A percentile compares a stretch with the other conserved stretches of the same genome.
These are phyloP conservation scores for Eueremaeus valkanovi DNA, from an alignment of 2,888 invertebrate species.

Conservation along the genomic window DNA sequence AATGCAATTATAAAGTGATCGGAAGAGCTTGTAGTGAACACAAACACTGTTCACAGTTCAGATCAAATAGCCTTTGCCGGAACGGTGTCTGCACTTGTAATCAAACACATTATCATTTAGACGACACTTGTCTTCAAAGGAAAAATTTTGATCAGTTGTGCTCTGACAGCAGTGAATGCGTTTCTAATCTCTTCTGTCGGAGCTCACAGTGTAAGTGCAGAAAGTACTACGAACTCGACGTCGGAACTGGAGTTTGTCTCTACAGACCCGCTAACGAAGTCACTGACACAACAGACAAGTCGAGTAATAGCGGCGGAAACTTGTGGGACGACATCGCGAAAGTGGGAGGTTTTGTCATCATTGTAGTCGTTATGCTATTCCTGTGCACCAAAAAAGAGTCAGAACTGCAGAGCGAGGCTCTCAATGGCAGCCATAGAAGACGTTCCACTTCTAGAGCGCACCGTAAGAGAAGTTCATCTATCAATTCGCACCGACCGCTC, in stretches of 20 bases:
- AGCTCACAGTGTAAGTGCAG: constrained; percentile 10
- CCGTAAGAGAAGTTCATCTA: not conserved
- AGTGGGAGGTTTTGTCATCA: constrained; percentile 10
- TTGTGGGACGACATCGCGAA: constrained; percentile 10
- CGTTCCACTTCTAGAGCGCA: not conserved
- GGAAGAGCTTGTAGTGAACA: not conserved
- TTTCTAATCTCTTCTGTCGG: constrained; percentile 4
- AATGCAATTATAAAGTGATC: constrained; percentile 25
- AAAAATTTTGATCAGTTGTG: constrained; percentile 24
- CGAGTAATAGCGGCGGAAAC: not conserved
- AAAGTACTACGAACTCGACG: not conserved
- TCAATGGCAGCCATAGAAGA: not conserved
- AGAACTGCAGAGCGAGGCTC: not conserved
- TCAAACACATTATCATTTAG: constrained; percentile 29
- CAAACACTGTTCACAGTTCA: not conserved
- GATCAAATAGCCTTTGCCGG: not conserved
- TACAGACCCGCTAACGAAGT: not conserved
- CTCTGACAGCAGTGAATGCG: not conserved
- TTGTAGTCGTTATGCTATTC: constrained; percentile 20
- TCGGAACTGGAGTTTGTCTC: not conserved
- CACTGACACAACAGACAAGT: not conserved
- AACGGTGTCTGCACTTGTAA: constrained; percentile 13
- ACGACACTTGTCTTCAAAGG: constrained; percentile 27
- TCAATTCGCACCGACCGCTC: constrained; percentile 26
- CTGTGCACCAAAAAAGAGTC: constrained; percentile 25